A percentile compares a stretch with the other conserved stretches of the same genome.
phyloP scores from a whole-genome alignment of 2,888 invertebrate species.

The Caenorhabditis sp. region DNA sequence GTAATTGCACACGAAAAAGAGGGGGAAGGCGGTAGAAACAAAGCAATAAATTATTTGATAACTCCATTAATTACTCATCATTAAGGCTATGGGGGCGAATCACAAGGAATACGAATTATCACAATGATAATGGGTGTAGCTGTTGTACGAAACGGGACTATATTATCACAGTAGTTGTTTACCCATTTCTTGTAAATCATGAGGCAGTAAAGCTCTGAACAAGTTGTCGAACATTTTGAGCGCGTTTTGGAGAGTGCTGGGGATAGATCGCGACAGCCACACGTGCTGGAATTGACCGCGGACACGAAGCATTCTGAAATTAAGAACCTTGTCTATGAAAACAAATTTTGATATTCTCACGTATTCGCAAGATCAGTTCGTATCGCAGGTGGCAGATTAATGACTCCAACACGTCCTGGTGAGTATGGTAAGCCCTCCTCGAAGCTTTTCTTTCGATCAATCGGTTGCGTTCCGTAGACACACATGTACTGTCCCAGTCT shows the following conservation, averaged over 20 bases:
- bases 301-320: constrained; percentile 77
- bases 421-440: constrained; percentile 67
- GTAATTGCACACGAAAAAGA: constrained; percentile 23
- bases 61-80: constrained; percentile 2
- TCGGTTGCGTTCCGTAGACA: constrained; percentile 84
- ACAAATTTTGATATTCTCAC: constrained; percentile 79
- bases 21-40: constrained; percentile 10
- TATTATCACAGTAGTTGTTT: constrained; percentile 72
- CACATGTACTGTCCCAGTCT: constrained; percentile 86
- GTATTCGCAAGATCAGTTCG: constrained; percentile 88
- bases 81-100: constrained; percentile 44
- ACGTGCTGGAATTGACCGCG: constrained; percentile 80
- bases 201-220: constrained; percentile 77
- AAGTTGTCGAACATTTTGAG: constrained; percentile 82
- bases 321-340: neutral
- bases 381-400: constrained; percentile 87
- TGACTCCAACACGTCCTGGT: constrained; percentile 85
- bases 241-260: constrained; percentile 80
- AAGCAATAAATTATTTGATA: constrained; percentile 37
- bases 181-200: constrained; percentile 78
- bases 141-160: neutral
- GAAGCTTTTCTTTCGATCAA: constrained; percentile 59
- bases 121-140: constrained; percentile 15
- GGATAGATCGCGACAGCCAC: constrained; percentile 79
- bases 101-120: constrained; percentile 43